Base-by-base conservation (phyloP, 1,140 invertebrate genomes). In the Aphelenchoides fujianensis region DNA sequence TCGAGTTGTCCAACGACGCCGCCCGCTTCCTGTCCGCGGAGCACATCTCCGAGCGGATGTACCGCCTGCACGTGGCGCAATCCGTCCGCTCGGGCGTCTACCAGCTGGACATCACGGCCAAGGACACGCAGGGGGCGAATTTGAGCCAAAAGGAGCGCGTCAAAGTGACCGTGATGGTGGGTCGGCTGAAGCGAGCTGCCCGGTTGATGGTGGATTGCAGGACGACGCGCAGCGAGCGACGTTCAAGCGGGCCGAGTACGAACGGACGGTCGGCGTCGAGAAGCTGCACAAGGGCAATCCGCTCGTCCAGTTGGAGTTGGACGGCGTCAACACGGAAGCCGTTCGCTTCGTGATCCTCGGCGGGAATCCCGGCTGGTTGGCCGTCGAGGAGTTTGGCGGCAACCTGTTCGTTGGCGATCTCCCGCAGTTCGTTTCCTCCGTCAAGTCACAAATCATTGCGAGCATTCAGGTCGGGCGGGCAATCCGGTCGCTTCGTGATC, bases 321-420 rank as follows among this genome's bases (percentile, higher is more conserved):
- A 71, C 59, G 35, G 71, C 48, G 35, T 52, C 53, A 52, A 16
- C 23, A 30, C 55, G 37, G 71, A 37, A 64, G 41, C n/a, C 16
- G 48, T 55, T 35, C 35, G 61, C 35, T 76, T 75, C 48, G 32
- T 76, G 32, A 72, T 76, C 64, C 12, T 70, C 36, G 68, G 72
- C 19, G 64, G 73, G 19, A 76, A 76, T 68, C 74, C 74, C 31
- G 74, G 74, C 28, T 76, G 75, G 75, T 37, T 76, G 48, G 37
- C 74, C 12, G 63, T 76, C 36, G 74, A 76, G 66, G 52, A 48
- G 23, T 76, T 76, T 55, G 61, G 55, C 35, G 74, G 74, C 32
- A 76, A 76, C 68, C 41, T 78, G 48, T 76, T 61, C 66, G 63
- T 71, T 30, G 75, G 69, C n/a, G 69, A 78, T 19, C 19, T 76